These are phyloP conservation scores for Scaptodrosophila lebanonensis DNA, from an alignment of 1,140 invertebrate genomes.

Conservation along the genomic window DNA sequence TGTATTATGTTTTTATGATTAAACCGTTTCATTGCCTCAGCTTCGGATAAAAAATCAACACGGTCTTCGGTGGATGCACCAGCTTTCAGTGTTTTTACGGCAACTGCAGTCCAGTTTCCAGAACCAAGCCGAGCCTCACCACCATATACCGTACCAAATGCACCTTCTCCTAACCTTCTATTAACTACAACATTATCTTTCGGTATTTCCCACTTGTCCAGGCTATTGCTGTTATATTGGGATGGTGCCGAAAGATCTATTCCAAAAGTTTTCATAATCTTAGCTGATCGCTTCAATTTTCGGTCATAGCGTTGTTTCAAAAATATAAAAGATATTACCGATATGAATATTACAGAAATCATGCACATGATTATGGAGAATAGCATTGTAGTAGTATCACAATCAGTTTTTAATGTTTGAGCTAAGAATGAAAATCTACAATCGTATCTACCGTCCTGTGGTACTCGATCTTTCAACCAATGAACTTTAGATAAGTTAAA, in stretches of 20 bases:
- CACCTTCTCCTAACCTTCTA: slow-evolving; percentile 91
- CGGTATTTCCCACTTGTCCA: slow-evolving; percentile 93
- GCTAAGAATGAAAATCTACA: slow-evolving; percentile 84
- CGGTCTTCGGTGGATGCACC: slow-evolving; percentile 91
- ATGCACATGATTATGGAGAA: slow-evolving; percentile 38
- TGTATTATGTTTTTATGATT: slow-evolving; percentile 94
- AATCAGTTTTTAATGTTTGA: slow-evolving; percentile 82
- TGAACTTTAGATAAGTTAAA: slow-evolving; percentile 80
- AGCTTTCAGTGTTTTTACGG: slow-evolving; percentile 92
- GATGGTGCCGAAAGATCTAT: slow-evolving; percentile 80
- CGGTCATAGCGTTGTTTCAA: slow-evolving; percentile 87
- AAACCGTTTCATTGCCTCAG: slow-evolving; percentile 94
- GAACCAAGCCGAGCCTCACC: slow-evolving; percentile 86
- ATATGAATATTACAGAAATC: slow-evolving; percentile 81
- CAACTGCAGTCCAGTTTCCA: slow-evolving; percentile 90
- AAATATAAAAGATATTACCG: slow-evolving; percentile 83
- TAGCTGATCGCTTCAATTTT: slow-evolving; percentile 83
- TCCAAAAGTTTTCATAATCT: slow-evolving; percentile 86
- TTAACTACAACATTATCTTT: slow-evolving; percentile 93
- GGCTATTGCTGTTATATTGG: slow-evolving; percentile 77
- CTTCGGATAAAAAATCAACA: slow-evolving; percentile 94
- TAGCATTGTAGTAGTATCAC: slow-evolving; percentile 80
- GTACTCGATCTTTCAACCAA: slow-evolving; percentile 81
- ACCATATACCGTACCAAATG: slow-evolving; percentile 92
- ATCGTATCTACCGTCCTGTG: slow-evolving; percentile 84